Evolutionary conservation across 2,797 vertebrate species (phyloP).

Genomic region (Capromys pilorides): DNA sequence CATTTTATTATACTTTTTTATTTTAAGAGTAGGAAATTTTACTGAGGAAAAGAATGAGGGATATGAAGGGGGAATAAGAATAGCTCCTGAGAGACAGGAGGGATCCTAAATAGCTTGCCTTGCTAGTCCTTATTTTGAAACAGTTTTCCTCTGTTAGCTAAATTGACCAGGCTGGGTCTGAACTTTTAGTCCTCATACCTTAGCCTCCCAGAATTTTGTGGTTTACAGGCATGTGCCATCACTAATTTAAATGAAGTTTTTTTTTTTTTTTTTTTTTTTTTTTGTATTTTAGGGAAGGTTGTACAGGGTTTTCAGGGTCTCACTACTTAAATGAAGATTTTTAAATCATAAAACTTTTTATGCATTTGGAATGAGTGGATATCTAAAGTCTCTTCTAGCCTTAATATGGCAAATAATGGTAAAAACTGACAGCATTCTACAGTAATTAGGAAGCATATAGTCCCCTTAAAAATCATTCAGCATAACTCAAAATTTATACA

Average conservation of each 20-base stretch:
- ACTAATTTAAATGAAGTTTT: not conserved
- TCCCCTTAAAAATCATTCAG: constrained; percentile 8
- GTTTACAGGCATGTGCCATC: not conserved
- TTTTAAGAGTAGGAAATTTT: not conserved
- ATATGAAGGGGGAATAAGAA: not conserved
- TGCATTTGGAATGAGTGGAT: not conserved
- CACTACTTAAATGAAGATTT: no score
- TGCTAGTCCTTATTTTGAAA: not conserved
- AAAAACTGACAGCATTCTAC: constrained; percentile 5
- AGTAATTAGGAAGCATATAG: constrained; percentile 33
- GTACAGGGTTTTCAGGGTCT: no score
- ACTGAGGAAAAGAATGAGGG: not conserved
- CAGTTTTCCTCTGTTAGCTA: not conserved
- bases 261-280: no score
- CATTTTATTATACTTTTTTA: no score
- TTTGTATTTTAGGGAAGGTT: no score
- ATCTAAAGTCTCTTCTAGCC: constrained; percentile 7
- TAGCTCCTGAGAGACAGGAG: not conserved
- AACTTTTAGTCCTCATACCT: not conserved
- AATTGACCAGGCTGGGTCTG: not conserved
- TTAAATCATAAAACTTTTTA: not conserved
- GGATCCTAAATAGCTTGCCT: not conserved
- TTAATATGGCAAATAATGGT: not conserved
- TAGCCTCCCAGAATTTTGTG: not conserved
- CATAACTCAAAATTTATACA: not conserved